Evolutionary conservation across 2,797 vertebrate genomes (phyloP), one percentile per base, ranked within the genome.

Genomic region (Stomatorhinus walkeri): DNA sequence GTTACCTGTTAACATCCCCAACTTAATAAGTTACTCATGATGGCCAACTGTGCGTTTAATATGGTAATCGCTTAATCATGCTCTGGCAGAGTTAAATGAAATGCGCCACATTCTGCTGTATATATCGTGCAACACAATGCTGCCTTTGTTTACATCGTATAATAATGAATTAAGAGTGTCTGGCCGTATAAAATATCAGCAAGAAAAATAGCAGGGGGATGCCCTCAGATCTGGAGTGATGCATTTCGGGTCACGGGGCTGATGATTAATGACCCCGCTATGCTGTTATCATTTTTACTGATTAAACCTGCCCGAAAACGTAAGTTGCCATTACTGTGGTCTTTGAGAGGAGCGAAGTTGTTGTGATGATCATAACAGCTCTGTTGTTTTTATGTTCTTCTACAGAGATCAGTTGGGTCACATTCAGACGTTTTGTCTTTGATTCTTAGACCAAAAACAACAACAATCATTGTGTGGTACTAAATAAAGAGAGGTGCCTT

Each of bases 231-330:
- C 89, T 88, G 90, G 91, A 19, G 64, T 90, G 90, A 91, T 90
- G 88, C 54, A 85, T 91, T 32, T 72, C 64, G 64, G 36, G 92
- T 92, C 91, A 88, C 89, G 88, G 89, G 72, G 84, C 89, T 86
- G 90, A 92, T 90, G 92, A 93, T 64, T 72, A 89, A 92, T 93
- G 92, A 94, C 91, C 92, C 88, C 90, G 93, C 93, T 93, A 93
- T 93, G 90, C 92, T 91, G 91, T 89, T 52, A 40, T 91, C 81
- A 89, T 91, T 89, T 91, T 89, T 88, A 84, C 92, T 92, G 91
- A 92, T 94, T 92, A 90, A 90, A 88, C 88, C 64, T 88, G n/a
- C 12, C 76, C 88, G 91, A 91, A 91, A 92, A 90, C 89, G 36
- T 89, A 52, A 90, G 88, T 89, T 89, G 89, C 91, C 87, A 56